Percentiles rank a stretch among this genome's conserved stretches.
phyloP scores from a whole-genome alignment of 2,113 vertebrate species.

The Eulacestoma nigropectus region DNA sequence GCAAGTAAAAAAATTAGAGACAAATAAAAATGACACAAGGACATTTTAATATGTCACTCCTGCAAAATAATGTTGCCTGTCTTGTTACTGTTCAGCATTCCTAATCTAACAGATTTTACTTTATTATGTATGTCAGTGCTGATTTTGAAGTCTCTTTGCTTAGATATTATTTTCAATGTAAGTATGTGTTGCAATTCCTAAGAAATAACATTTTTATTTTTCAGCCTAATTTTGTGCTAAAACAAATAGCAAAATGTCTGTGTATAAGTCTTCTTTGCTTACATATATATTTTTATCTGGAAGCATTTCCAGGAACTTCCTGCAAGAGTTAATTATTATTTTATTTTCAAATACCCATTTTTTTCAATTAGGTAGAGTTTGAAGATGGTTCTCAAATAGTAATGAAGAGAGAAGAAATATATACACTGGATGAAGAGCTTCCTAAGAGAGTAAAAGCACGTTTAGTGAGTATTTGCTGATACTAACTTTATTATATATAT shows the following conservation, averaged over 20 bases:
- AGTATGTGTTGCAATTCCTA: not conserved
- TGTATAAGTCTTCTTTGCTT: not conserved
- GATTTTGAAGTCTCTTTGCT: not conserved
- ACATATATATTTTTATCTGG: not conserved
- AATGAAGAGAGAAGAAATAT: constrained; percentile 93
- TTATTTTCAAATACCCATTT: not conserved
- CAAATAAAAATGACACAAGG: not conserved
- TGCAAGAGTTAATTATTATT: not conserved
- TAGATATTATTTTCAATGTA: not conserved
- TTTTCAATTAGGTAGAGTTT: constrained; percentile 87
- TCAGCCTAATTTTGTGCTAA: not conserved
- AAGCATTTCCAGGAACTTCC: not conserved
- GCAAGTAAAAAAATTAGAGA: not conserved
- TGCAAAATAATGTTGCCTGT: not conserved
- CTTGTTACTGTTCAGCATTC: not conserved
- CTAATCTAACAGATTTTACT: not conserved
- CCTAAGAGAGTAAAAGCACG: constrained; percentile 96
- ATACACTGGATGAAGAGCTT: constrained; percentile 91
- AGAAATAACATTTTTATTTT: not conserved
- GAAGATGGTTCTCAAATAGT: constrained; percentile 94
- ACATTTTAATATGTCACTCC: not conserved
- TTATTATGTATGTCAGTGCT: not conserved
- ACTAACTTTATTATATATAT: not conserved
- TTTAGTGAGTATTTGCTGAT: constrained; percentile 82
- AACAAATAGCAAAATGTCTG: not conserved